Evolutionary conservation across 92 coral and sea anemone genomes (phyloP).

Genomic region (Scolanthus callimorphus): DNA sequence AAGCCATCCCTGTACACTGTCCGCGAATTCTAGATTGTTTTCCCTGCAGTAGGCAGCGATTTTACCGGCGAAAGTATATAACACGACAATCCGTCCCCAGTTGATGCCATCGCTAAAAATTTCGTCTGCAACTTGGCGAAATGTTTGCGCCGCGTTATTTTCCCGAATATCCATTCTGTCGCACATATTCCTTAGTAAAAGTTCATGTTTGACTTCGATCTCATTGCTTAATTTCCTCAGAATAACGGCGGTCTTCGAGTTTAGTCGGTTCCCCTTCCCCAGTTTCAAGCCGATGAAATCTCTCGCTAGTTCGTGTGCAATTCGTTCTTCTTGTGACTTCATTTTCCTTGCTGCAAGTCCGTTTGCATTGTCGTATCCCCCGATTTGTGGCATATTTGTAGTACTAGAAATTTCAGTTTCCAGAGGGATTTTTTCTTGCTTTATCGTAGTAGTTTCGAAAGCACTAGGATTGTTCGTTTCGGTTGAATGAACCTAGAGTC

Average conservation of each 20-base stretch:
- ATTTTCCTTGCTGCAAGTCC: slow-evolving; percentile 16
- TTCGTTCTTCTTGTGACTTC: slow-evolving; percentile 33
- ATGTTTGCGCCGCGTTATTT: slow-evolving; percentile 40
- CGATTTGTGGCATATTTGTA: slow-evolving; percentile 34
- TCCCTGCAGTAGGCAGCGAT: slow-evolving; percentile 65
- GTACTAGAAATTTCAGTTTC: neutral
- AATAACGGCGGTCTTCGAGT: slow-evolving; percentile 43
- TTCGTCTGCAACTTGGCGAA: slow-evolving; percentile 67
- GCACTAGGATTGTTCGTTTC: neutral
- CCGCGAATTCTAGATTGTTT: slow-evolving; percentile 39
- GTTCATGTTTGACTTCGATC: slow-evolving; percentile 76
- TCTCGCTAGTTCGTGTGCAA: slow-evolving; percentile 65
- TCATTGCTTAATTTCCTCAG: slow-evolving; percentile 72
- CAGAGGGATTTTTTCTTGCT: neutral
- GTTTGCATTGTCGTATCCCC: slow-evolving; percentile 12
- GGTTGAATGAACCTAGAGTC: slow-evolving; percentile 1
- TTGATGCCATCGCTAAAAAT: slow-evolving; percentile 72
- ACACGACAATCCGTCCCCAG: slow-evolving; percentile 92
- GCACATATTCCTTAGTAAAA: slow-evolving; percentile 74
- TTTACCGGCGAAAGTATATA: slow-evolving; percentile 77
- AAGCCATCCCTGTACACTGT: slow-evolving; percentile 62
- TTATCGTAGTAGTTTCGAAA: neutral
- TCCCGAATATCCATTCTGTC: slow-evolving; percentile 51
- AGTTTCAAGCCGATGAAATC: slow-evolving; percentile 74
- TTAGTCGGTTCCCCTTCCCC: slow-evolving; percentile 38